phyloP scores from a whole-genome alignment of 1,140 invertebrate genomes.

The Choristoneura fumiferana region DNA sequence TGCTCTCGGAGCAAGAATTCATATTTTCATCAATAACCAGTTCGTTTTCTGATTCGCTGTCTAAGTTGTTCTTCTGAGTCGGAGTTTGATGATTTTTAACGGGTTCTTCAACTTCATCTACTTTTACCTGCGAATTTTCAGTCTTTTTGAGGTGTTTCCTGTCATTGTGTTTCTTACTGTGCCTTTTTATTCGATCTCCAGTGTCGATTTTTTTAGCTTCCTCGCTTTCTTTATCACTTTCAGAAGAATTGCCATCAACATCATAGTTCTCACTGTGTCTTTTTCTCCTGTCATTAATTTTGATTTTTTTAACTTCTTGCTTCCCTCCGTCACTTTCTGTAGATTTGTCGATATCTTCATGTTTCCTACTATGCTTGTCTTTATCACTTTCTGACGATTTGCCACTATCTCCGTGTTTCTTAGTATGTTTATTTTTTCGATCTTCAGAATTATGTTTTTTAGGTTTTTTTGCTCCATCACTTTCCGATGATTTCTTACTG shows the following conservation, averaged over 20 bases:
- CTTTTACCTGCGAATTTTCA: constrained; percentile 3
- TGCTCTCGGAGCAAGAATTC: constrained; percentile 24
- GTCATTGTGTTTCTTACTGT: background rate
- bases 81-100: background rate
- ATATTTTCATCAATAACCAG: constrained; percentile 41
- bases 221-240: constrained; percentile 48
- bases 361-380: too few relatives aligned
- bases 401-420: too few relatives aligned
- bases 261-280: too few relatives aligned
- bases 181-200: constrained; percentile 32
- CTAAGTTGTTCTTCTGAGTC: constrained; percentile 19
- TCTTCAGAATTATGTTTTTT: too few relatives aligned
- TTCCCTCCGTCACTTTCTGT: too few relatives aligned
- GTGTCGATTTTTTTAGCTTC: constrained; percentile 33
- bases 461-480: too few relatives aligned
- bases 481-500: background rate
- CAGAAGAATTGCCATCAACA: constrained; percentile 62
- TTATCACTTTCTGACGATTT: too few relatives aligned
- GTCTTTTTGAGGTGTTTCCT: constrained; percentile 4
- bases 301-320: too few relatives aligned
- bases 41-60: constrained; percentile 45
- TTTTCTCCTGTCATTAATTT: too few relatives aligned
- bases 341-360: too few relatives aligned
- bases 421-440: too few relatives aligned
- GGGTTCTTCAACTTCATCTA: background rate